Base-by-base conservation (phyloP, 2,113 vertebrate genomes). In the Pangasianodon hypophthalmus region DNA sequence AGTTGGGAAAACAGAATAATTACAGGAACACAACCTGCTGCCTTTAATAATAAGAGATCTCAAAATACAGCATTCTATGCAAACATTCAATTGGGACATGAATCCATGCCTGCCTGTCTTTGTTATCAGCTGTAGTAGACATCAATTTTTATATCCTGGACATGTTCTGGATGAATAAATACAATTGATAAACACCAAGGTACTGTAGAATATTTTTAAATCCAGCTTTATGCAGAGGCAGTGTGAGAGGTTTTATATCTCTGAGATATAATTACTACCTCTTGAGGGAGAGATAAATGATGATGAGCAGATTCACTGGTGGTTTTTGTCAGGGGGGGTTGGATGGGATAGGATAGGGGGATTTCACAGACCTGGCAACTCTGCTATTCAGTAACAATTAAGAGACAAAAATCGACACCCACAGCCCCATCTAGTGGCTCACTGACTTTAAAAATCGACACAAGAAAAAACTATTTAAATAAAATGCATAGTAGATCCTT, bases 401-500 rank as follows among this genome's bases (percentile, higher is more conserved):
- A n/a, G 7, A 86, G 46, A 86, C 7, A 75, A 75, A 86, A 6
- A n/a, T 18, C 1, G 52, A 37, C 16, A 56, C 52, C 18, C 19
- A 87, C 80, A 85, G 56, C 58, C 26, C 88, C 91, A 88, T 46
- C 83, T 88, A 88, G 86, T 86, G 91, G 77, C 71, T 44, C 13
- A 19, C 26, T 6, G 19, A 77, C 18, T 50, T 50, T 1, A 41
- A 73, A 18, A 73, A 73, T 37, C 13, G 26, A 37, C 32, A 73
- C 24, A 2, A 7, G 0, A 71, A 8, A 48, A 48, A 10, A 16
- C 3, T 37, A 56, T 1, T 37, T 54, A 10, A 64, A 90, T 54
- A 67, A 89, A 85, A 82, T 81, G 86, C 29, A 69, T 87, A 80
- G 92, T 92, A 62, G 88, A 85, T 93, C n/a, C 91, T 92, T 95